phyloP scores from a whole-genome alignment of 2,888 invertebrate genomes.

The Cosmia pyralina region DNA sequence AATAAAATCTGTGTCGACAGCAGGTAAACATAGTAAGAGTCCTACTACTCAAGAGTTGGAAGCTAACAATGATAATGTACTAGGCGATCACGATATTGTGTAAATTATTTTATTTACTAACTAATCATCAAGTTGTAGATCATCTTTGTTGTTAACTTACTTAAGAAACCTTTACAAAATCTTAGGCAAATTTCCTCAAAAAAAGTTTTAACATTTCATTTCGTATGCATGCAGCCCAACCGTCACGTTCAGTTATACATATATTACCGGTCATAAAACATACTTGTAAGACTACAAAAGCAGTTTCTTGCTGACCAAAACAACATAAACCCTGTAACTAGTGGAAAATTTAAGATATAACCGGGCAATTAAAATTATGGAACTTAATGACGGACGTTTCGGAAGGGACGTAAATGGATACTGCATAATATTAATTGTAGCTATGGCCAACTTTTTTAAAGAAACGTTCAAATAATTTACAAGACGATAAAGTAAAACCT shows the following conservation, averaged over 20 bases:
- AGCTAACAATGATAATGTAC: constrained; percentile 1
- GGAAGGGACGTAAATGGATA: neutral
- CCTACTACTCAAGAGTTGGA: neutral
- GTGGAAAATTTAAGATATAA: constrained; percentile 43
- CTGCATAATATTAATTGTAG: neutral
- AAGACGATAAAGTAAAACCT: neutral
- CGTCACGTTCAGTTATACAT: constrained; percentile 24
- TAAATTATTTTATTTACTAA: neutral
- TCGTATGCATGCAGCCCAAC: constrained; percentile 34
- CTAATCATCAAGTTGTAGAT: neutral
- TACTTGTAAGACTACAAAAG: constrained; percentile 42
- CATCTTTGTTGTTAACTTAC: neutral
- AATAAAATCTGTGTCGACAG: neutral
- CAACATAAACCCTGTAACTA: constrained; percentile 54
- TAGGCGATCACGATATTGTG: neutral
- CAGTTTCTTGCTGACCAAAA: constrained; percentile 42
- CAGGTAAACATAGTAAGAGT: neutral
- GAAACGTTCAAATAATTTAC: neutral
- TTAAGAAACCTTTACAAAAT: neutral
- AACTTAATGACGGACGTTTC: constrained; percentile 15
- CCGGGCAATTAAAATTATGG: constrained; percentile 30
- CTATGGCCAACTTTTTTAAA: neutral
- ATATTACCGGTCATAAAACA: constrained; percentile 55
- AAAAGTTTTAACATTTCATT: constrained; percentile 24
- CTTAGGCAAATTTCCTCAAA: constrained; percentile 10